Base-by-base conservation (phyloP, 37 sponge, comb jelly and placozoan genomes). In the Cladorhizidae sp. region DNA sequence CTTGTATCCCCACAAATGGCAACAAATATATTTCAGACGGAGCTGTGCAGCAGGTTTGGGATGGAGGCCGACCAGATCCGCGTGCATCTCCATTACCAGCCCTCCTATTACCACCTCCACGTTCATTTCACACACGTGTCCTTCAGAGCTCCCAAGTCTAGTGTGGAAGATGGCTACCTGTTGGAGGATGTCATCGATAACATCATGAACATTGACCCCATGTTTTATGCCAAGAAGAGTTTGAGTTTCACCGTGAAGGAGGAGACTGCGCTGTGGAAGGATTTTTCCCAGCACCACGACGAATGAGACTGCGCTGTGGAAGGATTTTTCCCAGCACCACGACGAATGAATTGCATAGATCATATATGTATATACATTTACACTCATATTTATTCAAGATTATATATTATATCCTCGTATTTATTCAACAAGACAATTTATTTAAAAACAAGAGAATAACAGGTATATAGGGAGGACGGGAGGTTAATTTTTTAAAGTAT, bases 41-140 rank as follows among this genome's bases (percentile, higher is more conserved):
- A 75, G 3, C 84, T 92, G 39, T 65, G 54, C 51, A 77, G 79
- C 20, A 82, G 71, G 65, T 95, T 89, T 70, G 87, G 87, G 2
- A 54, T 95, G 3, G 79, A 69, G 70, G 80, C 42, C 2, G 56
- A 90, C 61, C 86, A 95, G 70, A 36, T 97, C 43, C 70, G 95
- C 9, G 85, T 64, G 31, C 92, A 88, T 55, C 1, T 98, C 67
- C 99, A 98, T 85, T 98, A 98, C 83, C 99, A 98, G 69, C 99
- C 99, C 1, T 89, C 97, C 45, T 96, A 92, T 89, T 98, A 98
- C 78, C 99, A 96, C 70, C 83, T 98, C 50, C 99, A 98, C 57
- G 83, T 96, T 21, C 99, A 98, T 76, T 90, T 93, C 67, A 90
- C 96, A 0, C 93, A 93, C 58, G 38, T 93, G 63, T 55, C 67